Conservation (phyloP, 2,113 vertebrate species). For the Ameiurus melas region DNA sequence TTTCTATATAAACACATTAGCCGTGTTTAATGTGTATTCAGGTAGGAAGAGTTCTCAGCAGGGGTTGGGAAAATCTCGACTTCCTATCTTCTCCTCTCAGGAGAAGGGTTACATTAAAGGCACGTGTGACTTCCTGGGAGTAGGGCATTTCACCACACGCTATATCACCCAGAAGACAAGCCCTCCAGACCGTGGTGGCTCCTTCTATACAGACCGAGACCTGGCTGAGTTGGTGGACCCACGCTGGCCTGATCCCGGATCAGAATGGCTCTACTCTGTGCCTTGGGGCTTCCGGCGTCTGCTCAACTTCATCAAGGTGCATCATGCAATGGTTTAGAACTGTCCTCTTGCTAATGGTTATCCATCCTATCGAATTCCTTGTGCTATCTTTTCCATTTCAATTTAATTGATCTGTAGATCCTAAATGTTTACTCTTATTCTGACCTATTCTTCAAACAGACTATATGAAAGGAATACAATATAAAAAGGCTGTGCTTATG, state of each 20-base stretch:
- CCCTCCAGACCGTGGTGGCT: conserved; percentile 69
- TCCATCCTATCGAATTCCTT: not conserved
- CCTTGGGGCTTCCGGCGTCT: conserved; percentile 91
- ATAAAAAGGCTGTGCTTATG: not conserved
- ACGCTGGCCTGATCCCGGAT: conserved; percentile 83
- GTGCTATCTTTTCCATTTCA: not conserved
- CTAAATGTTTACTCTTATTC: not conserved
- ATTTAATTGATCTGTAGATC: not conserved
- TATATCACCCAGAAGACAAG: conserved; percentile 83
- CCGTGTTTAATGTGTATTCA: conserved; percentile 52
- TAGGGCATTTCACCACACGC: conserved; percentile 88
- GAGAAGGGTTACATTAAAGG: conserved; percentile 91
- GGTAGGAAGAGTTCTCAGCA: conserved; percentile 86
- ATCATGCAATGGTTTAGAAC: not conserved
- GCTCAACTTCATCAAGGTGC: conserved; percentile 92
- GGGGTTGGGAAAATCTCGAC: conserved; percentile 79
- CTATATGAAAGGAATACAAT: not conserved
- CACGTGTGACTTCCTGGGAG: conserved; percentile 88
- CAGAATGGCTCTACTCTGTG: conserved; percentile 84
- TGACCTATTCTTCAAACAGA: not conserved
- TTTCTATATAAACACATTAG: not conserved
- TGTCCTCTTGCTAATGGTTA: not conserved
- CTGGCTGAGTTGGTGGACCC: conserved; percentile 87
- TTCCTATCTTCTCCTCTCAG: conserved; percentile 85
- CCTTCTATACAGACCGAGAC: conserved; percentile 83